Percentiles rank a stretch among this genome's conserved stretches.
phyloP scores from a whole-genome alignment of 2,888 invertebrate species.

The Eupithecia subfuscata region DNA sequence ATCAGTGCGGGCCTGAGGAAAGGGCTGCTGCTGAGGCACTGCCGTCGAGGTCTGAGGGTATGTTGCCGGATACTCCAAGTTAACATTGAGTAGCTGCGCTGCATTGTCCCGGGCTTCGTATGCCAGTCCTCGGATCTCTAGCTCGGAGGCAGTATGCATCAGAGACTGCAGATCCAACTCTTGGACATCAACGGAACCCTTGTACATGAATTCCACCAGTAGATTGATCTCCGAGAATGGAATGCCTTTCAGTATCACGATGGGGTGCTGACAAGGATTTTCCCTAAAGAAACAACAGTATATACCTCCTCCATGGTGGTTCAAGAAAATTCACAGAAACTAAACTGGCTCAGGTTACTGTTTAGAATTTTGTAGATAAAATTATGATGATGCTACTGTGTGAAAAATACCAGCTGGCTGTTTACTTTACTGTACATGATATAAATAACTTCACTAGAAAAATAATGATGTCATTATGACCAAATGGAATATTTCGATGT shows the following conservation, averaged over 20 bases:
- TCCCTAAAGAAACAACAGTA: constrained; percentile 73
- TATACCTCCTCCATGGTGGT: not conserved
- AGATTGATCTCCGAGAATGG: constrained; percentile 87
- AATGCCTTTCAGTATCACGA: constrained; percentile 88
- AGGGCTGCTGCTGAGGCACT: constrained; percentile 52
- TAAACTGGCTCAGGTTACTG: not conserved
- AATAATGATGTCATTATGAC: constrained; percentile 75
- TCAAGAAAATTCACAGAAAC: not conserved
- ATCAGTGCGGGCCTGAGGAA: constrained; percentile 70
- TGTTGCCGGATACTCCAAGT: constrained; percentile 75
- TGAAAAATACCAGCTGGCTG: constrained; percentile 58
- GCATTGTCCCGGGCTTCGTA: constrained; percentile 84
- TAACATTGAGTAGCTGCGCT: constrained; percentile 81
- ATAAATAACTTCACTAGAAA: constrained; percentile 71
- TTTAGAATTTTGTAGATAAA: constrained; percentile 13
- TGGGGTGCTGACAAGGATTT: constrained; percentile 89
- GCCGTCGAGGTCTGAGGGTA: constrained; percentile 66
- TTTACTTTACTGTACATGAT: constrained; percentile 62
- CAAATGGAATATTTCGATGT: constrained; percentile 60
- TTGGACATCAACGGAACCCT: constrained; percentile 87
- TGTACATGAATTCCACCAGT: constrained; percentile 88
- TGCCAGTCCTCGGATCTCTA: constrained; percentile 87
- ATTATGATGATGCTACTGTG: constrained; percentile 44
- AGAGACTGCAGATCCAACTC: constrained; percentile 85
- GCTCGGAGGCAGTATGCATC: constrained; percentile 87